Conservation (phyloP, 2,797 vertebrate genomes). For the Mus spretus region DNA sequence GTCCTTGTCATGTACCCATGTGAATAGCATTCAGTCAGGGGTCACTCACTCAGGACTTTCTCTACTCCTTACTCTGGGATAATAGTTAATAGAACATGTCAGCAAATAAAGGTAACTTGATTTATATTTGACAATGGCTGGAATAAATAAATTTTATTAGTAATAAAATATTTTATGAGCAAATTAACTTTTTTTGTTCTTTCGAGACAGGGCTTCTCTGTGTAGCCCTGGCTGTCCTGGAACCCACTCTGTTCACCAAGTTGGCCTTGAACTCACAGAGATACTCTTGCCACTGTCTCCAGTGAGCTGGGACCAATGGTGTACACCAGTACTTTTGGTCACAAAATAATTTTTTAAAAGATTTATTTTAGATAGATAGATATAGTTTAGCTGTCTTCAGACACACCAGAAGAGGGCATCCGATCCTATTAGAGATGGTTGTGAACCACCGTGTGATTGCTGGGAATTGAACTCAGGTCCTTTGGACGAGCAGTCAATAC, state of each 20-base stretch:
- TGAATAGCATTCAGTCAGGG: not conserved
- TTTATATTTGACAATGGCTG: not conserved
- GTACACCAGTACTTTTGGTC: not conserved
- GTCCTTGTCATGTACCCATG: not conserved
- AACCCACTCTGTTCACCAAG: not conserved
- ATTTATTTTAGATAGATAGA: too few relatives aligned
- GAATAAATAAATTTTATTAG: constrained; percentile 59
- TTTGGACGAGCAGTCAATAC: too few relatives aligned
- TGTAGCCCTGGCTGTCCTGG: not conserved
- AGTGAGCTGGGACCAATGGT: not conserved
- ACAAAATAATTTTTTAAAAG: not conserved
- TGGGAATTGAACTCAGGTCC: too few relatives aligned
- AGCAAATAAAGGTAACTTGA: constrained; percentile 42
- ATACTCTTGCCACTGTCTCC: not conserved
- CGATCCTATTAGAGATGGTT: too few relatives aligned
- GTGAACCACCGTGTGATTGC: too few relatives aligned
- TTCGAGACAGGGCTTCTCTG: not conserved
- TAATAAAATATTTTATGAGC: constrained; percentile 28
- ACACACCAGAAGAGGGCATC: too few relatives aligned
- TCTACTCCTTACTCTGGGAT: not conserved
- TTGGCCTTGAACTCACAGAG: not conserved
- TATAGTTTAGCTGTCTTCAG: too few relatives aligned
- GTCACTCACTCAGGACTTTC: too few relatives aligned
- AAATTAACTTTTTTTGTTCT: constrained; percentile 31
- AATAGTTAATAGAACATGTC: not conserved